phyloP scores from a whole-genome alignment of 2,113 vertebrate genomes.

The Onychostruthus taczanowskii region DNA sequence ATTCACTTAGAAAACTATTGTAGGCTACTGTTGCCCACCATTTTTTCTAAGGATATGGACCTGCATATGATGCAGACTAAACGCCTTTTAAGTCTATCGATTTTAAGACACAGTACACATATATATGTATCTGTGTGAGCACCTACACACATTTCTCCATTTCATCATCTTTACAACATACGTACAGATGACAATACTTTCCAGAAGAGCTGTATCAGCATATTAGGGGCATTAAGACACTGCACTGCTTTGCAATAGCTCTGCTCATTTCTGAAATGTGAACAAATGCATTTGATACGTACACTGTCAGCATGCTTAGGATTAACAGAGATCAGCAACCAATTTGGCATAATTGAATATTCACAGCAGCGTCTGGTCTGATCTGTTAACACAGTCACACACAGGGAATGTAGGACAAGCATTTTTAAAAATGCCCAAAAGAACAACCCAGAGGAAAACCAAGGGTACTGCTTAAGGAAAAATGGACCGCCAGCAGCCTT shows the following conservation, averaged over 20 bases:
- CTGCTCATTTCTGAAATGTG: not conserved
- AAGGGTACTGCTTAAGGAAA: not conserved
- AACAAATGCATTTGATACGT: not conserved
- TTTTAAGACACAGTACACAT: not conserved
- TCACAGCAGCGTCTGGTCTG: not conserved
- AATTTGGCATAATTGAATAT: not conserved
- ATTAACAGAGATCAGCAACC: not conserved
- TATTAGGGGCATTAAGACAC: not conserved
- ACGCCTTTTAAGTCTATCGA: not conserved
- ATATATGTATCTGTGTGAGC: not conserved
- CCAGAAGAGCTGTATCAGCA: not conserved
- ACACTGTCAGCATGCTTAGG: not conserved
- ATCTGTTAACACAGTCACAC: not conserved
- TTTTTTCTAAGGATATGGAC: not conserved
- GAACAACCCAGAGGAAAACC: not conserved
- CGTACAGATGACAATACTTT: not conserved
- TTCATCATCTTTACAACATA: not conserved
- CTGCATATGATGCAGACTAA: not conserved
- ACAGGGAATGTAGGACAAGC: not conserved
- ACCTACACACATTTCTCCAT: not conserved
- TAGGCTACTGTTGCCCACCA: not conserved
- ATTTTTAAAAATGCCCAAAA: not conserved
- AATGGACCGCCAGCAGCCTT: not conserved
- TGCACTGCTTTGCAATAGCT: not conserved
- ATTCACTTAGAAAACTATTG: not conserved